Percentiles rank a stretch among this genome's conserved stretches.
phyloP scores from a whole-genome alignment of 2,797 vertebrate genomes.

The Parauchenoglanis ngamensis region DNA sequence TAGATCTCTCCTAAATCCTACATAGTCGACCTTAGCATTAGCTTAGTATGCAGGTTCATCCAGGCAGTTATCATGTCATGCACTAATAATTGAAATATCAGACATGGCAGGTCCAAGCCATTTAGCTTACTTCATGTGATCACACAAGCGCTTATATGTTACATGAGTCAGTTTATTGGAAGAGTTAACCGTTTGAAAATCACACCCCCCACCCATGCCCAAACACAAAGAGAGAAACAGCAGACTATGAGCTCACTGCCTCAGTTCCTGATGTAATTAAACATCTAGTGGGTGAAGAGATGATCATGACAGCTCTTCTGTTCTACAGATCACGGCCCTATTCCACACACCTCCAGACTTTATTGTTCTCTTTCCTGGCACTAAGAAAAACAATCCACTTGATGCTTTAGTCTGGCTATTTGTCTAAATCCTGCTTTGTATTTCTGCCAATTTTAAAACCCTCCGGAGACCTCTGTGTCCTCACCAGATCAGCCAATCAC shows the following conservation, averaged over 20 bases:
- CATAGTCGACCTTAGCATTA: neutral
- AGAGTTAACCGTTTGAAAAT: neutral
- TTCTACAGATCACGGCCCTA: constrained; percentile 11
- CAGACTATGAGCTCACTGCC: neutral
- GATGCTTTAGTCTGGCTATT: constrained; percentile 11
- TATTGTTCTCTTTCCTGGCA: constrained; percentile 10
- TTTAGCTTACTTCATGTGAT: neutral
- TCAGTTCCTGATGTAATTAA: constrained; percentile 18
- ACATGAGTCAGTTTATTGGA: neutral
- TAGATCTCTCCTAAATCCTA: too few species aligned
- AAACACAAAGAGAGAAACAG: neutral
- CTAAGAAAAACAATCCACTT: constrained; percentile 6
- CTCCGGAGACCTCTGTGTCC: neutral
- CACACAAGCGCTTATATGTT: neutral
- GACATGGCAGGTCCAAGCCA: neutral
- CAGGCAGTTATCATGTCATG: neutral
- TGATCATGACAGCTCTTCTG: constrained; percentile 18
- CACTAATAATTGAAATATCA: neutral
- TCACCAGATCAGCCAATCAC: neutral
- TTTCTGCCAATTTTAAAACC: constrained; percentile 6
- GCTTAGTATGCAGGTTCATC: neutral
- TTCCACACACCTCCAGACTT: constrained; percentile 2
- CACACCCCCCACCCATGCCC: neutral
- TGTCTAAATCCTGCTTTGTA: constrained; percentile 13
- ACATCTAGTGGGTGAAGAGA: constrained; percentile 5